Base-by-base conservation (phyloP, 2,888 invertebrate species). In the Marronus borbonicus region DNA sequence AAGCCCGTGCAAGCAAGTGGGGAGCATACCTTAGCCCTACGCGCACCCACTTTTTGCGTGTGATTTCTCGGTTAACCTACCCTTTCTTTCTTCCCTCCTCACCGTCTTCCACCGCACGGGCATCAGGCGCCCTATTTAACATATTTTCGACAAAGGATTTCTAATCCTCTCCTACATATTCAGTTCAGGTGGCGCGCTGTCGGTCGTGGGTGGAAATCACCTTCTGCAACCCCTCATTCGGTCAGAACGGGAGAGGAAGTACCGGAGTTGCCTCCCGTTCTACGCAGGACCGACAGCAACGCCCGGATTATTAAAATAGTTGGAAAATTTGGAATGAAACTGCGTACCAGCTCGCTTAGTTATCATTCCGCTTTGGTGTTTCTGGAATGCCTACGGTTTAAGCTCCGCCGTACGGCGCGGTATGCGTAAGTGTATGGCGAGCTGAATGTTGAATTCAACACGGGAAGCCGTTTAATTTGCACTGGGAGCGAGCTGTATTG, bases 131-230 rank as follows among this genome's bases (percentile, higher is more conserved):
- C 60, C 60, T 60, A 60, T 60, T 74, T 60, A 74, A 60, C 72
- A 74, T 74, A 74, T 62, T 74, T 74, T 74, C 72, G 24, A 74
- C 72, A 74, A 74, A 74, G 72, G 72, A 74, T 74, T 74, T 74
- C 72, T 74, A 74, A 74, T 74, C 60, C 72, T 17, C 60, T 60
- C 14, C 72, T 74, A 60, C 60, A 74, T 60, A 74, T 74, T 74
- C 72, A 58, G 39, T 62, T 60, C 72, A 60, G 72, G 72, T 74
- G 50, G 68, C 62, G 62, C 28, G 68, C 68, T 3, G 28, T 66
- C 39, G 14, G 28, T 66, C 39, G 5, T 66, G 50, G 12, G 24
- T 20, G n/a, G 28, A 14, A 28, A 62, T 12, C 62, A 31, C 62
- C 62, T 28, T n/a, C 62, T 5, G 12, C 12, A 20, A n/a, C 20